Base-by-base conservation (phyloP, 2,888 invertebrate species). In the Stenodera caucasica region DNA sequence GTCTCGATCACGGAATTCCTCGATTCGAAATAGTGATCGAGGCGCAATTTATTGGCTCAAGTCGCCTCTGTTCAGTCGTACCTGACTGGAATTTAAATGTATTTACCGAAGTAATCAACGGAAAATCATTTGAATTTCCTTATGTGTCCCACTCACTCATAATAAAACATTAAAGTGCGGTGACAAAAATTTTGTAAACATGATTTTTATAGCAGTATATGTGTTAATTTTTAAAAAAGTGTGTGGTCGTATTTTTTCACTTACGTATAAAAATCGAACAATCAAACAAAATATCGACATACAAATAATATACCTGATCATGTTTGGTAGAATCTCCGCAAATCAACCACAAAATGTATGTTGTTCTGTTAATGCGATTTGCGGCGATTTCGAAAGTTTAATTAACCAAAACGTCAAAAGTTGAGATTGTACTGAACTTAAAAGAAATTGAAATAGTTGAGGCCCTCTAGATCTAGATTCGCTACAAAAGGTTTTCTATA, bases 221-320 rank as follows among this genome's bases (percentile, higher is more conserved):
- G 63, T 63, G 63, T 60, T 63, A 63, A 63, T 60, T 59, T 11
- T 55, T 49, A 26, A 26, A 26, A 14, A 60, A 60, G 56, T 63
- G 63, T 63, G 57, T 60, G 60, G 63, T 63, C 58, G 55, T 32
- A 9, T 52, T 35, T 56, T 60, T 54, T 55, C 40, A 12, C 2
- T 7, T 15, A 15, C 30, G 30, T 5, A 29, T 30, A 32, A 26
- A 26, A 26, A 26, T 4, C 5, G n/a, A 3, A 32, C 29, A 29
- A 9, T 12, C n/a, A n/a, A n/a, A n/a, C n/a, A 26, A 4, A 26
- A 26, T 26, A 2, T 26, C 26, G 26, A 26, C 68, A 65, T 66
- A 67, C 67, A 73, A 70, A 71, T n/a, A n/a, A n/a, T n/a, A n/a
- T 66, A 73, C 69, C 70, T 66, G 65, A 65, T 67, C 67, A 68